phyloP scores from a whole-genome alignment of 2,113 vertebrate genomes.

The Ctenodactylus gundi region DNA sequence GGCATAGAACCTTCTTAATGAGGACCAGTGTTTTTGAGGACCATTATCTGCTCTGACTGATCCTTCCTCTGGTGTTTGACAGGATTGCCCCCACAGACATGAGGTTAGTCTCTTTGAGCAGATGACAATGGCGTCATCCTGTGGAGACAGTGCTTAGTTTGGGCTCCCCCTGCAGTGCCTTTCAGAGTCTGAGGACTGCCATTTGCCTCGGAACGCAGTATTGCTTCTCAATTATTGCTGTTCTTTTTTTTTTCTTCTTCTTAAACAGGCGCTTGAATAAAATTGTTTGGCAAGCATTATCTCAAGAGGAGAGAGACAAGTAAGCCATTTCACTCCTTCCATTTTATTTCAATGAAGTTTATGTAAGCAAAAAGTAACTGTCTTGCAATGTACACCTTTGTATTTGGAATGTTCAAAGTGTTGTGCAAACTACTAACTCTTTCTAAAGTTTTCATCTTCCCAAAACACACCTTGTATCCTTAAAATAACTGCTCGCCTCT shows the following conservation, averaged over 20 bases:
- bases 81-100: constrained; percentile 26
- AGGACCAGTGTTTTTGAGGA: background rate
- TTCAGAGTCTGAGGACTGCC: background rate
- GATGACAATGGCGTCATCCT: constrained; percentile 23
- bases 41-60: background rate
- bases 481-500: background rate
- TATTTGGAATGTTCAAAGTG: background rate
- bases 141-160: background rate
- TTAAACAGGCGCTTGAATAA: constrained; percentile 84
- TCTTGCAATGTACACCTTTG: background rate
- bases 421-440: background rate
- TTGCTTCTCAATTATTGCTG: constrained; percentile 45
- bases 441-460: background rate
- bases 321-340: constrained; percentile 75
- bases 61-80: background rate
- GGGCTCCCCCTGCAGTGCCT: no score
- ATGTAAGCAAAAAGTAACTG: background rate
- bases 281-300: constrained; percentile 85
- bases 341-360: background rate
- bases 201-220: background rate
- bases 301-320: constrained; percentile 87
- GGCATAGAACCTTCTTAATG: background rate
- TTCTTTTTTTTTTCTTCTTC: constrained; percentile 70
- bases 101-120: constrained; percentile 54
- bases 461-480: background rate